A percentile compares a stretch with the other conserved stretches of the same genome.
Conservation (phyloP, 92 coral and sea anemone species). For the Ricordea florida region DNA sequence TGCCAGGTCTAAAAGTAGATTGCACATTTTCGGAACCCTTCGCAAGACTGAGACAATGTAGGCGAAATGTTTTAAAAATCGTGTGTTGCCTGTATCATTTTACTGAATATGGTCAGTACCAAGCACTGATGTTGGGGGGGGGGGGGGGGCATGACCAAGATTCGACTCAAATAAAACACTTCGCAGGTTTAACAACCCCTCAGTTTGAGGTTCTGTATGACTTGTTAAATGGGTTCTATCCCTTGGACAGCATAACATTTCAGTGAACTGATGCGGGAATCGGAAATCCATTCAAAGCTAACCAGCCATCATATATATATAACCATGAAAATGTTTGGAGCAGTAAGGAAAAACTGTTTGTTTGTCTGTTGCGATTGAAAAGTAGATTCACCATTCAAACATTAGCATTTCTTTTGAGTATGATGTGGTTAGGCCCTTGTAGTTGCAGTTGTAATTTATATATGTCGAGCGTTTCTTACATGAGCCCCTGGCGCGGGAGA, state of each 20-base stretch:
- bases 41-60: too few relatives aligned
- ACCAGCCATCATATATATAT: not conserved
- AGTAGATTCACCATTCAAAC: conserved; percentile 49
- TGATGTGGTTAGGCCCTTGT: conserved; percentile 31
- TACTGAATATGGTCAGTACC: too few relatives aligned
- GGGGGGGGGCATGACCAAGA: too few relatives aligned
- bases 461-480: too few relatives aligned
- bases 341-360: conserved; percentile 23
- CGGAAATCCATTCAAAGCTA: not conserved
- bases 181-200: conserved; percentile 34
- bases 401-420: conserved; percentile 41
- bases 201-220: conserved; percentile 53
- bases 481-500: too few relatives aligned
- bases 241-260: conserved; percentile 34
- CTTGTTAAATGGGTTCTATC: conserved; percentile 36
- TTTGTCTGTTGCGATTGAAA: conserved; percentile 48
- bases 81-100: too few relatives aligned
- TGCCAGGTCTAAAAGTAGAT: too few relatives aligned
- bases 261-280: conserved; percentile 7
- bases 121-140: too few relatives aligned
- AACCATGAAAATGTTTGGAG: not conserved
- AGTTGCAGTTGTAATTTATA: too few relatives aligned
- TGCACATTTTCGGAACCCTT: too few relatives aligned
- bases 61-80: too few relatives aligned
- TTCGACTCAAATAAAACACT: conserved; percentile 45